Percentiles rank a stretch among this genome's conserved stretches.
These are phyloP conservation scores for Nemopilema nomurai DNA, from an alignment of 30 jellyfish, hydroid and myxozoan species.

Conservation along the genomic window DNA sequence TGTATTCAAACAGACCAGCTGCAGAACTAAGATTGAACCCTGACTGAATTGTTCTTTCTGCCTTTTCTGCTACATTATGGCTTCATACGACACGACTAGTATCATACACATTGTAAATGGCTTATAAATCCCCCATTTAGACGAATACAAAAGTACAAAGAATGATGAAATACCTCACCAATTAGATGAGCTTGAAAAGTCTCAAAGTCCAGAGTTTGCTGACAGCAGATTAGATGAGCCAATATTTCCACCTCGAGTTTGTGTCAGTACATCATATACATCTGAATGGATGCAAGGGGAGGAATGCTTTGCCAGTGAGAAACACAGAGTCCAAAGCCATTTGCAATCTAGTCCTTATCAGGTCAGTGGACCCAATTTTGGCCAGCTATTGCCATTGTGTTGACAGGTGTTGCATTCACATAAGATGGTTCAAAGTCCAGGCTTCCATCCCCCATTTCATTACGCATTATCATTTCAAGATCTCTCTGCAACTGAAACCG, in stretches of 20 bases:
- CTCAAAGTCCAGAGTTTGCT: neutral
- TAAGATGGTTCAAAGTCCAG: constrained; percentile 60
- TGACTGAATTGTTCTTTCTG: neutral
- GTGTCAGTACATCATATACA: neutral
- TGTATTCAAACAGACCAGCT: constrained; percentile 62
- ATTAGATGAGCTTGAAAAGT: neutral
- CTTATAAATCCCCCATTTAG: constrained; percentile 47
- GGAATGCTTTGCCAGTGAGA: constrained; percentile 6
- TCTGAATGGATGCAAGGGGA: neutral
- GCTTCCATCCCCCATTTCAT: constrained; percentile 87
- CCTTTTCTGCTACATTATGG: neutral
- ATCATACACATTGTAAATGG: constrained; percentile 20
- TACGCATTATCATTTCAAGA: constrained; percentile 81
- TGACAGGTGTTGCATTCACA: constrained; percentile 50
- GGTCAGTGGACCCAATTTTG: constrained; percentile 86
- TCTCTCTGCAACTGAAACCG: constrained; percentile 93
- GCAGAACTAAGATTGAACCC: constrained; percentile 26
- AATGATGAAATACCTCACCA: constrained; percentile 50
- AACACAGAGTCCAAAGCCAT: neutral
- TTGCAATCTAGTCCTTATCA: neutral
- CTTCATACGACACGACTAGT: neutral
- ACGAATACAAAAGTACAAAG: constrained; percentile 31
- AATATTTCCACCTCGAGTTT: neutral
- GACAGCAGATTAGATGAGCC: neutral
- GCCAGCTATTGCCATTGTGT: constrained; percentile 63